phyloP scores from a whole-genome alignment of 2,797 vertebrate genomes.

The Tarsius wallacei region DNA sequence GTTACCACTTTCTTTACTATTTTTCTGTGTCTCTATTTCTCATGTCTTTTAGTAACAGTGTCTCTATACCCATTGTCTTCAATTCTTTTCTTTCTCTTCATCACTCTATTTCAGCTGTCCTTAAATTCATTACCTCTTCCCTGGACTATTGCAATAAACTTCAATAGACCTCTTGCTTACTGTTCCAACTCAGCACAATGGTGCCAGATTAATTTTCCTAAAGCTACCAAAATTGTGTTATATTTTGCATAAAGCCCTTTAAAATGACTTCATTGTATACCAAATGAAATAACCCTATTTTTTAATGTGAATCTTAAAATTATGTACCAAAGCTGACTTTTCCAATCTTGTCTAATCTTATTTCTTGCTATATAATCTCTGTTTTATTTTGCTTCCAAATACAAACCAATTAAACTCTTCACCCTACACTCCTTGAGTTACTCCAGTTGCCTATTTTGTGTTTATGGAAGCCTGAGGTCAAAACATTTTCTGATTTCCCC shows the following conservation, averaged over 20 bases:
- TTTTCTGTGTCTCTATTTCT: background rate
- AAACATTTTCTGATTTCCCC: slow-evolving; percentile 54
- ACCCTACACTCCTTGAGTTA: slow-evolving; percentile 42
- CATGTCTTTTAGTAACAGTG: background rate
- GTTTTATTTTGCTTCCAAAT: slow-evolving; percentile 75
- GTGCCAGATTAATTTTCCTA: slow-evolving; percentile 70
- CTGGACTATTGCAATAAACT: slow-evolving; percentile 38
- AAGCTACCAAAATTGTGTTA: slow-evolving; percentile 60
- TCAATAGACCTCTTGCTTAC: slow-evolving; percentile 5
- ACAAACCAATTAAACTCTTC: slow-evolving; percentile 74
- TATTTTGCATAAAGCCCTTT: slow-evolving; percentile 75
- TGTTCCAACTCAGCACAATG: slow-evolving; percentile 37
- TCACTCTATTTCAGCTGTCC: background rate
- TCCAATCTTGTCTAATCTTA: slow-evolving; percentile 77
- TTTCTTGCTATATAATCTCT: slow-evolving; percentile 71
- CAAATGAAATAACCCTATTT: slow-evolving; percentile 76
- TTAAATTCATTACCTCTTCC: slow-evolving; percentile 1
- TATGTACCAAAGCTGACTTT: slow-evolving; percentile 66
- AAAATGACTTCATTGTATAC: slow-evolving; percentile 68
- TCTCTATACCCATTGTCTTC: background rate
- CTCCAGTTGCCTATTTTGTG: slow-evolving; percentile 55
- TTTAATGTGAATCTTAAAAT: slow-evolving; percentile 67
- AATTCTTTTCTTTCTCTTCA: background rate
- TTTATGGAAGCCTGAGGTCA: slow-evolving; percentile 51
- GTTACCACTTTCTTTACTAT: background rate